Base-by-base conservation (phyloP, 2,888 invertebrate species). In the Rosalia funebris region DNA sequence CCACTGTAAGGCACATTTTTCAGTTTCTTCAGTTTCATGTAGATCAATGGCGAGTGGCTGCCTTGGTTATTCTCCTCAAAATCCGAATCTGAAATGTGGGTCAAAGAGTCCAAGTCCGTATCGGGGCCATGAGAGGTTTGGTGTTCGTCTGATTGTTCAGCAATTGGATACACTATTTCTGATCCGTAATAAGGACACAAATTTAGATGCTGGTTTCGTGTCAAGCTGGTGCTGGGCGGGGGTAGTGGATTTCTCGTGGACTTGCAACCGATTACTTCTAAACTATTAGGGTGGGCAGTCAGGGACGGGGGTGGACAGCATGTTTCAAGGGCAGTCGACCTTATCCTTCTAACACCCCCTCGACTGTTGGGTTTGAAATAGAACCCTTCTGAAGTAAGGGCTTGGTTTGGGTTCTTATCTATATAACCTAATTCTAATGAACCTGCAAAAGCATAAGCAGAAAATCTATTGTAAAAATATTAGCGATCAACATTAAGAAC, bases 61-160 rank as follows among this genome's bases (percentile, higher is more conserved):
- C 69, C 90, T 72, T 87, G 89, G 74, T 89, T 89, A 75, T 89
- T 89, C 37, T 75, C 88, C 59, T 89, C 88, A 5, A 87, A 88
- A 76, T 90, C 91, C 60, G 86, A 86, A 69, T 87, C 87, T 16
- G 88, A 88, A 68, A 85, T 85, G 15, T 85, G 86, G 42, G 84
- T 84, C 31, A 81, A 63, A 0, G 87, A 87, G 68, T 81, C 81
- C 61, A 87, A 73, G 73, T 88, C 87, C 0, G 87, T 87, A 73
- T 87, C 87, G 39, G 87, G 87, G 2, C 82, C 82, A 69, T 88
- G 87, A 0, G 87, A 87, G 7, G 87, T 87, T 76, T 88, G 88
- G 83, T 88, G 89, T 79, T 93, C 92, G 74, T 92, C 93, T 0
- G 90, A 89, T 77, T 92, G 92, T 81, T 93, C 93, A 0, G 91